Evolutionary conservation across 2,797 vertebrate species (phyloP).

Genomic region (Vultur gryphus): DNA sequence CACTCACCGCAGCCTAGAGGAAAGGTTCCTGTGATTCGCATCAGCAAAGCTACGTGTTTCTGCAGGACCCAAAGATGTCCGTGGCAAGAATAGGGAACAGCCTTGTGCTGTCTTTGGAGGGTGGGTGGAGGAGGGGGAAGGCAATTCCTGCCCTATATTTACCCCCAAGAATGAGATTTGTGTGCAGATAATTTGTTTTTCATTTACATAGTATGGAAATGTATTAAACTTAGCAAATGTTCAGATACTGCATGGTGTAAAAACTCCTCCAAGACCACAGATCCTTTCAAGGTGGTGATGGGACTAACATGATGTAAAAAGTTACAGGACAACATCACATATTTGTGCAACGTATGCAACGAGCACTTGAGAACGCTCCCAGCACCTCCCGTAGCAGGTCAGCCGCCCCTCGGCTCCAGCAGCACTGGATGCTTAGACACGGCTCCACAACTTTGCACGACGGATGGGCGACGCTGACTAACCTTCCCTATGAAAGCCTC

Average conservation of each 20-base stretch:
- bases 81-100: not conserved
- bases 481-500: not conserved
- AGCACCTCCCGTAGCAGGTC: not conserved
- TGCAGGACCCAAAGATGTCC: not conserved
- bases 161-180: not conserved
- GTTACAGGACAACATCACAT: not conserved
- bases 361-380: not conserved
- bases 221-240: not conserved
- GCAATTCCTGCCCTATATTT: not conserved
- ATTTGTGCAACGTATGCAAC: accelerated
- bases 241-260: not conserved
- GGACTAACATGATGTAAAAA: not conserved
- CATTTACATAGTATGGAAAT: not conserved
- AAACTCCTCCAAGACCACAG: not conserved
- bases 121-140: not conserved
- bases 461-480: not conserved
- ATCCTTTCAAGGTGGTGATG: not conserved
- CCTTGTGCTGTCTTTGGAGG: not conserved
- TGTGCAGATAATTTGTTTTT: not conserved
- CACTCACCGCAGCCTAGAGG: not conserved
- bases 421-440: not conserved
- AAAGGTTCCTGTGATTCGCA: not conserved
- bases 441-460: not conserved
- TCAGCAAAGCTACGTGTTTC: not conserved
- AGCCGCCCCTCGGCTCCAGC: not conserved